Evolutionary conservation across 2,797 vertebrate species (phyloP), one percentile per base, ranked within the genome.

Genomic region (Gymnothorax javanicus): DNA sequence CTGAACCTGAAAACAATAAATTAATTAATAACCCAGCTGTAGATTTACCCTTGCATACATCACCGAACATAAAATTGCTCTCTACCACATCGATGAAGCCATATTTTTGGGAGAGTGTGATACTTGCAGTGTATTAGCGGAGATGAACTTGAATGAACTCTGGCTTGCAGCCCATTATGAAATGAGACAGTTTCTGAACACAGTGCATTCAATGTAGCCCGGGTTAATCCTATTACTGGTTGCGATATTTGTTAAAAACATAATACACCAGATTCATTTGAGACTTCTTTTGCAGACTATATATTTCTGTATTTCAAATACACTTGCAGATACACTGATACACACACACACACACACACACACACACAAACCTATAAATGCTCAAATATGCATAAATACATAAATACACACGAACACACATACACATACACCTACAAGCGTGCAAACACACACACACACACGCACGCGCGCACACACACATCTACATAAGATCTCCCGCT

Each of bases 11-110:
- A 81, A 86, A 43, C 33, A 43, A 43, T 43, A 43, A 43, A 43
- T 43, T 43, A 75, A 75, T 50, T 43, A 86, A 62, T 75, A 57
- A 86, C 62, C 57, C n/a, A 57, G 43, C 69, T 77, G 73, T 86
- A 79, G 62, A 86, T 59, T 58, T 59, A 73, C 33, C 20, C 84
- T 79, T 20, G 73, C 56, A 79, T 86, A 73, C 57, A 79, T 62
- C 20, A 59, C 59, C 60, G 57, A 86, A 81, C 33, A 59, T 56
- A 43, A 79, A 85, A 50, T 25, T 60, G 17, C 23, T 62, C 11
- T 69, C 54, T 85, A 85, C 84, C 64, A n/a, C 69, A 85, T 85
- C 71, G 62, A 56, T 69, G 62, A 85, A 85, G 11, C 50, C n/a
- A 25, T 58, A 58, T 83, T 9, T 33, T 58, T 83, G 12, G 56